phyloP scores from a whole-genome alignment of 2,888 invertebrate genomes.

The Limnephilus rhombicus region DNA sequence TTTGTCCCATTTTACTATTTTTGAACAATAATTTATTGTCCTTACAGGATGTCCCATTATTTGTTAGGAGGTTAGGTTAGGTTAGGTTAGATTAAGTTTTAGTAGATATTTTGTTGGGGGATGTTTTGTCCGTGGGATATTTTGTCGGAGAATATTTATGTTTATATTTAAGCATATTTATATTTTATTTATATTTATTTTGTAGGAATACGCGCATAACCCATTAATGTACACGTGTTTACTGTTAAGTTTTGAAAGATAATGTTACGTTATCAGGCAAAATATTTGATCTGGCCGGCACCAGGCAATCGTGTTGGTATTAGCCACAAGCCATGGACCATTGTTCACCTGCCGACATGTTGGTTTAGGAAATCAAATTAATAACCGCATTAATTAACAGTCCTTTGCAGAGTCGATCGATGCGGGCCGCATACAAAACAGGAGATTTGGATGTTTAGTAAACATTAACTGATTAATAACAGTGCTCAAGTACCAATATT shows the following conservation, averaged over 20 bases:
- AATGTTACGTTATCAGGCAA: neutral
- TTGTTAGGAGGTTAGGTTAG: no score
- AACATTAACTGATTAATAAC: neutral
- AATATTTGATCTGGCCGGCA: neutral
- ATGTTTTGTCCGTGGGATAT: no score
- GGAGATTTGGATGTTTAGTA: neutral
- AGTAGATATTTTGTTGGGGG: no score
- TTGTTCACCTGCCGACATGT: neutral
- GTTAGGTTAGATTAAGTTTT: no score
- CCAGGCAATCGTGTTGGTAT: neutral
- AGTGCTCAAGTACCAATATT: neutral
- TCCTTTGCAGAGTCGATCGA: neutral
- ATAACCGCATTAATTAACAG: neutral
- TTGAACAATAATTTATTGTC: no score
- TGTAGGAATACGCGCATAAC: no score
- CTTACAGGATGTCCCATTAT: no score
- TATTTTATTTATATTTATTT: no score
- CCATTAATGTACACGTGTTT: no score
- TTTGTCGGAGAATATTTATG: no score
- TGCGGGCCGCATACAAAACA: neutral
- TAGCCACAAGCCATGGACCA: neutral
- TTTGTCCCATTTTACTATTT: no score
- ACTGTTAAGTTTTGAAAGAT: neutral
- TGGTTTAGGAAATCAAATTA: constrained; percentile 1
- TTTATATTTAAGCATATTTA: no score